Conservation (phyloP, 1,140 invertebrate species). For the Leptinotarsa lineolata region DNA sequence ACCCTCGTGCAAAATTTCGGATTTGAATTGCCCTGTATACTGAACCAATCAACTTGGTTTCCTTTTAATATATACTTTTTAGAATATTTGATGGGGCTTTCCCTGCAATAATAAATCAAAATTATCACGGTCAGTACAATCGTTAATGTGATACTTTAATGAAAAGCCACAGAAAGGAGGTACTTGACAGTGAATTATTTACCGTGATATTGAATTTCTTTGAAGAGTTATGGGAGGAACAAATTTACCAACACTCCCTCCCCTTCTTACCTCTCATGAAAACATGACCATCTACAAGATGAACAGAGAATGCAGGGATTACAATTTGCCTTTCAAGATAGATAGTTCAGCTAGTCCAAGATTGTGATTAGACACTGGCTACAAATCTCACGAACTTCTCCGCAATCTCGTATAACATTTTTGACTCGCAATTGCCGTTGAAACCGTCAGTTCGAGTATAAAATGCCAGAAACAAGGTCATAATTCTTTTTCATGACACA, state of each 20-base stretch:
- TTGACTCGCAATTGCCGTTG: conserved; percentile 4
- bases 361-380: neutral
- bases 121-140: too few species aligned
- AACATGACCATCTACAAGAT: neutral
- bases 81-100: too few species aligned
- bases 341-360: neutral
- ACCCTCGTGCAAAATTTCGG: too few species aligned
- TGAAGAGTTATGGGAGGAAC: neutral
- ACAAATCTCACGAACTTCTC: neutral
- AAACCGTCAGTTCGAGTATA: neutral
- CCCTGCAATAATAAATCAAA: too few species aligned
- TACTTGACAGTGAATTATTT: neutral
- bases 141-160: neutral
- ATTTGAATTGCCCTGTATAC: too few species aligned
- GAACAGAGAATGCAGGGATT: neutral
- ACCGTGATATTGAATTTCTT: neutral
- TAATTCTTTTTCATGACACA: conserved; percentile 8
- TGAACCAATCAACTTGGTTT: too few species aligned
- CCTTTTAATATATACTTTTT: too few species aligned
- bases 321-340: neutral
- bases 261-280: neutral
- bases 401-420: neutral
- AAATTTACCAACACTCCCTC: neutral
- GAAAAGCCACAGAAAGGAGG: neutral
- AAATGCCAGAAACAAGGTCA: conserved; percentile 5